These are phyloP conservation scores for Felis catus DNA, from an alignment of 2,113 vertebrate genomes.

Conservation along the genomic window F.catus_Fca126_mat1.0 CM031421.1:61419501-61420000, in stretches of 20 bases:
- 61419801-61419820: not conserved
- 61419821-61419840: not conserved
- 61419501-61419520: constrained; percentile 65
- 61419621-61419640: not conserved
- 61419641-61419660: not conserved
- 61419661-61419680: not conserved
- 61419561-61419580: constrained; percentile 48
- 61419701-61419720: not conserved
- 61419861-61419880: not conserved
- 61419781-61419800: not conserved
- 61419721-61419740: not conserved
- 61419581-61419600: constrained; percentile 64
- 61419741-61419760: not conserved
- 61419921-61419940: not conserved
- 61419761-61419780: not conserved
- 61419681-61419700: not conserved
- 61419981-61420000: not conserved
- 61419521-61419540: constrained; percentile 60
- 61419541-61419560: constrained; percentile 64
- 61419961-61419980: not conserved
- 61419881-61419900: not conserved
- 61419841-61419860: not conserved
- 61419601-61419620: constrained; percentile 39
- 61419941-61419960: not conserved
- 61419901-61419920: not conserved